Evolutionary conservation across 53 echinoderm and acorn worm species (phyloP), one percentile per base, ranked within the genome.

Genomic region (Luidia sarsii): DNA sequence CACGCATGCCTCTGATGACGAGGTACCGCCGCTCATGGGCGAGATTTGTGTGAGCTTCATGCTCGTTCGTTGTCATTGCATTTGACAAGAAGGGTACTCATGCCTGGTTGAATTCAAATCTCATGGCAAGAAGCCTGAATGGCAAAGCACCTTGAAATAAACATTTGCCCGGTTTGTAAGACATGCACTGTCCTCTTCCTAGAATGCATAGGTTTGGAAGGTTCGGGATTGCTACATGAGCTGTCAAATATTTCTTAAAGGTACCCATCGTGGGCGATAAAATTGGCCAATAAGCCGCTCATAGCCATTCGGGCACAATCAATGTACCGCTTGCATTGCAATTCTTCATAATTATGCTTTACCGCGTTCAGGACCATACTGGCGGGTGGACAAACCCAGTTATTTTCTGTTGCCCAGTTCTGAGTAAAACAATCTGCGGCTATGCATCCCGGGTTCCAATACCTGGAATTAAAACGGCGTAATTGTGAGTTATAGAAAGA

Each of bases 271-370:
- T 79, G 61, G 80, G 80, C 2, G 80, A 61, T 29, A 64, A 28
- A 27, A 63, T 36, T 36, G 77, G 57, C 77, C 77, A 56, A 75
- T 56, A 75, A 22, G 77, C 19, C 3, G 77, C 77, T 10, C 56
- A 75, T 27, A 57, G 33, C 77, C 77, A 75, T 33, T 75, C 32
- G 2, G 77, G 77, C 16, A 79, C 82, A 32, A 81, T 81, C 67
- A 81, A 15, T 32, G 82, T 81, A 1, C 66, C 82, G 31, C 14
- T 10, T 41, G 66, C 82, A 18, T 28, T 48, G 21, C 67, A 67
- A 33, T 28, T 32, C 35, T 25, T 48, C n/a, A 75, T n/a, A n/a
- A n/a, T n/a, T 75, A 54, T 54, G 55, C 16, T 62, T 15, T 5
- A 75, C 59, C 21, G 59, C 55, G 4, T 62, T 75, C 19, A 62